Conservation (phyloP, 2,888 invertebrate genomes). For the Linyphia triangularis region DNA sequence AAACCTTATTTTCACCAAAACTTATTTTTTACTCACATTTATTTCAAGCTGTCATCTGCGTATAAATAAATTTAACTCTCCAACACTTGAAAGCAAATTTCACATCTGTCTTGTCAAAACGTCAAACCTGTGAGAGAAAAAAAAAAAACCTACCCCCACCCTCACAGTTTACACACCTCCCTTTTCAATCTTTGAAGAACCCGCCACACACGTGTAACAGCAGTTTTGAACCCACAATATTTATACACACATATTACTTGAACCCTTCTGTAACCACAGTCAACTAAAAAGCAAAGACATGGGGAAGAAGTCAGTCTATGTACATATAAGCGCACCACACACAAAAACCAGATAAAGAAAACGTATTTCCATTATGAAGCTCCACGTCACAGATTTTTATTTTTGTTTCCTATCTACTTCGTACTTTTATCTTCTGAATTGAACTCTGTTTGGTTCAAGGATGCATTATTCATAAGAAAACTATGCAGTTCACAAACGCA, state of each 20-base stretch:
- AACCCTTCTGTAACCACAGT: neutral
- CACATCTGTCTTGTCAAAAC: neutral
- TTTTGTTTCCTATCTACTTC: neutral
- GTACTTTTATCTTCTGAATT: conserved; percentile 28
- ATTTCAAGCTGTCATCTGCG: conserved; percentile 2
- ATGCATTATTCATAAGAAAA: conserved; percentile 38
- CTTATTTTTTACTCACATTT: no score
- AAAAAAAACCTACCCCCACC: neutral
- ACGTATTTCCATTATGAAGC: conserved; percentile 26
- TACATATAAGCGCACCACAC: neutral
- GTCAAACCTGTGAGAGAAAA: neutral
- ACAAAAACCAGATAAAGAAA: neutral
- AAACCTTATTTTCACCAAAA: neutral
- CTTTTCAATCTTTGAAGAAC: neutral
- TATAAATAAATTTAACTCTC: conserved; percentile 24
- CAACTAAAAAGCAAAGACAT: neutral
- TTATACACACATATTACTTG: conserved; percentile 17
- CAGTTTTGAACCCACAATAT: conserved; percentile 11
- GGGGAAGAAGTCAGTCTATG: neutral
- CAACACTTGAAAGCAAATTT: conserved; percentile 10
- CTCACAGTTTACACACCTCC: neutral
- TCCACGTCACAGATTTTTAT: neutral
- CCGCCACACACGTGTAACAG: neutral
- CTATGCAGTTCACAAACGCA: neutral
- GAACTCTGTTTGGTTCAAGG: neutral